phyloP scores from a whole-genome alignment of 1,140 invertebrate genomes.

The Stegodyphus dumicola region DNA sequence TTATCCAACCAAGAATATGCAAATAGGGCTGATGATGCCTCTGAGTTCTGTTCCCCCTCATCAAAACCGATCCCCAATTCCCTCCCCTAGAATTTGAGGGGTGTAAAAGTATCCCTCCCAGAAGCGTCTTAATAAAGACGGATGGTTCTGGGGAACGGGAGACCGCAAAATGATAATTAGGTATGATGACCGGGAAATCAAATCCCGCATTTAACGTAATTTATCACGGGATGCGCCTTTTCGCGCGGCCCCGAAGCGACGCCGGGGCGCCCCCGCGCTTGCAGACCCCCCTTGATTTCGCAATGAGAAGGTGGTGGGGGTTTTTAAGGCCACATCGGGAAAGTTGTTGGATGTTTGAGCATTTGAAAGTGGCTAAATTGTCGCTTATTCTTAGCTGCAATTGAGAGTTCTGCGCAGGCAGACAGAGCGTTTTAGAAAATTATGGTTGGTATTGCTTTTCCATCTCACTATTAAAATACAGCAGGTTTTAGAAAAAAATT shows the following conservation, averaged over 20 bases:
- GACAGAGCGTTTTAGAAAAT: too few species aligned
- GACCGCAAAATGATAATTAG: constrained; percentile 49
- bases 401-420: too few species aligned
- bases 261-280: too few species aligned
- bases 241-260: not conserved
- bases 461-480: too few species aligned
- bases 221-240: constrained; percentile 16
- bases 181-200: constrained; percentile 53
- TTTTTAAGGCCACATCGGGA: too few species aligned
- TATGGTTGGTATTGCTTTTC: too few species aligned
- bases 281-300: too few species aligned
- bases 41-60: not conserved
- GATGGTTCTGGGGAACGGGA: constrained; percentile 34
- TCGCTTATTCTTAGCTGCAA: too few species aligned
- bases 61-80: constrained; percentile 21
- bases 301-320: too few species aligned
- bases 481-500: too few species aligned
- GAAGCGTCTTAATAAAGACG: constrained; percentile 49
- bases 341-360: too few species aligned
- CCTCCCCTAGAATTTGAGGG: not conserved
- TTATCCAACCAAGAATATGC: constrained; percentile 14
- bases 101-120: constrained; percentile 50
- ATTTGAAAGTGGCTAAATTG: too few species aligned
- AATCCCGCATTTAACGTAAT: constrained; percentile 56
- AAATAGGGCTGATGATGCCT: constrained; percentile 14